Evolutionary conservation across 2,113 vertebrate species (phyloP).

Genomic region (Cyanoramphus novaezelandiae): DNA sequence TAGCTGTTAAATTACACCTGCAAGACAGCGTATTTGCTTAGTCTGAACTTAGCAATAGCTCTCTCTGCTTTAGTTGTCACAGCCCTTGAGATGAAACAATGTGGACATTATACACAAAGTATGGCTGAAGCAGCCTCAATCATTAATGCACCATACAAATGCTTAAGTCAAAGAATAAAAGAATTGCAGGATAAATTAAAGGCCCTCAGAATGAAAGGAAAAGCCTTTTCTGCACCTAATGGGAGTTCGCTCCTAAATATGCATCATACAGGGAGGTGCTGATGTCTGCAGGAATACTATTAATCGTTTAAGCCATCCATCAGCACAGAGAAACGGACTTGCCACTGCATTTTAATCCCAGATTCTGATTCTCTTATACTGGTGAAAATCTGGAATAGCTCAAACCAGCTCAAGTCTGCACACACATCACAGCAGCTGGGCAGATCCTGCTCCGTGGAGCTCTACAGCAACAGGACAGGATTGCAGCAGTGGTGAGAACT

Average conservation of each 20-base stretch:
- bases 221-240: slow-evolving; percentile 17
- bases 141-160: slow-evolving; percentile 23
- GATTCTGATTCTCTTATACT: not conserved
- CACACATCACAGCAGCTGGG: not conserved
- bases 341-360: not conserved
- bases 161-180: slow-evolving; percentile 31
- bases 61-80: slow-evolving; percentile 38
- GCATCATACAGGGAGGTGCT: slow-evolving; percentile 22
- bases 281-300: slow-evolving; percentile 1
- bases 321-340: not conserved
- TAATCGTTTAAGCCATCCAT: not conserved
- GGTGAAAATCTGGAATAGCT: not conserved
- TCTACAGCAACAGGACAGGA: not conserved
- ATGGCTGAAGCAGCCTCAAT: slow-evolving; percentile 46
- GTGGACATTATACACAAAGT: not conserved
- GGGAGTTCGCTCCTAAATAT: slow-evolving; percentile 32
- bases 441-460: not conserved
- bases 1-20: slow-evolving; percentile 28
- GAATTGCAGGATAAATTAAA: slow-evolving; percentile 51
- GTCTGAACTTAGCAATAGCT: slow-evolving; percentile 5
- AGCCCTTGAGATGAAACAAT: slow-evolving; percentile 25
- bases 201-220: slow-evolving; percentile 24
- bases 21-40: not conserved
- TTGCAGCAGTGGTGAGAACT: not conserved
- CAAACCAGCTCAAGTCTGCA: not conserved